These are phyloP conservation scores for Penaeus chinensis DNA, from an alignment of 1,140 invertebrate species.

Conservation along the genomic window DNA sequence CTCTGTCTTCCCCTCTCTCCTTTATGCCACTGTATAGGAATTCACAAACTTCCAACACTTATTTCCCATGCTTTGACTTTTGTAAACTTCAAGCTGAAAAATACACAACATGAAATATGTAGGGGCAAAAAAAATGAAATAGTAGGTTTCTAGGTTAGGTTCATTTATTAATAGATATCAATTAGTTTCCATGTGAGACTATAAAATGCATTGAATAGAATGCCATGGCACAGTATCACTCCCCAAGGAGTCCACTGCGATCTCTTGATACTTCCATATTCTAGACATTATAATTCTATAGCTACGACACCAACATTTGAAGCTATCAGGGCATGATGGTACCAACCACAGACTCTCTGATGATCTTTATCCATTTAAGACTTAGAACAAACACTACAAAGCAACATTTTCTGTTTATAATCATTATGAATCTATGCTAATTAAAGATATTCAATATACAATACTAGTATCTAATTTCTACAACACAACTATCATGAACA, in stretches of 20 bases:
- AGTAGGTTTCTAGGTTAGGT: constrained; percentile 46
- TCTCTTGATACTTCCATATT: constrained; percentile 56
- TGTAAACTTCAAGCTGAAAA: background rate
- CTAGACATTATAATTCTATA: constrained; percentile 59
- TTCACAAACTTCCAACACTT: background rate
- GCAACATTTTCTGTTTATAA: constrained; percentile 2
- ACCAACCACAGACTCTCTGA: constrained; percentile 11
- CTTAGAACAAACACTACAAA: background rate
- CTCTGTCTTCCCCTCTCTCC: too few species aligned
- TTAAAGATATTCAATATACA: background rate
- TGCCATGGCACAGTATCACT: constrained; percentile 39
- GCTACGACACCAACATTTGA: constrained; percentile 57
- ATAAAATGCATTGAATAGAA: constrained; percentile 60
- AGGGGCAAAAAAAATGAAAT: background rate
- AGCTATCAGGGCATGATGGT: constrained; percentile 45
- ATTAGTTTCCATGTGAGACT: constrained; percentile 60
- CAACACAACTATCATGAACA: too few species aligned
- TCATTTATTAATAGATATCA: constrained; percentile 61
- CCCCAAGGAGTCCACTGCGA: constrained; percentile 49
- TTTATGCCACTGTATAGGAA: too few species aligned
- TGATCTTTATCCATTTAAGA: background rate
- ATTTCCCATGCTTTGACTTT: background rate
- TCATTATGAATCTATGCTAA: background rate
- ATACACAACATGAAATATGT: background rate
- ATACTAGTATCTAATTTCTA: background rate